Percentiles rank a stretch among this genome's conserved stretches.
These are phyloP conservation scores for Tetragnatha versicolor DNA, from an alignment of 1,140 invertebrate species.

Conservation along the genomic window DNA sequence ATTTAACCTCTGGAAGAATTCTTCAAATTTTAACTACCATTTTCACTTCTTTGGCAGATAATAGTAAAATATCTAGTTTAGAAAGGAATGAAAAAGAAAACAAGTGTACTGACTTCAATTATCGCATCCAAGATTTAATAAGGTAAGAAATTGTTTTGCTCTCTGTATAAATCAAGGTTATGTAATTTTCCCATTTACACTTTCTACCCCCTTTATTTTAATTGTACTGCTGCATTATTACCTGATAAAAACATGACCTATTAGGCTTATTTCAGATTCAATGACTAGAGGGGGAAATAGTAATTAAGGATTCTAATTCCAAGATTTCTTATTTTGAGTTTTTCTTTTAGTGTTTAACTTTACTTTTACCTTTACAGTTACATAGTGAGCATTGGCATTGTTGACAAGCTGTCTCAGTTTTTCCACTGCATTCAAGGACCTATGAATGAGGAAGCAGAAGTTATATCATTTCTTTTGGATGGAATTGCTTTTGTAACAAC, in stretches of 20 bases:
- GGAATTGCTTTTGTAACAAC: constrained; percentile 70
- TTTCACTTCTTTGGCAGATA: background rate
- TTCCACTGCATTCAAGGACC: constrained; percentile 72
- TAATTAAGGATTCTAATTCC: background rate
- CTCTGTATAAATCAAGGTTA: background rate
- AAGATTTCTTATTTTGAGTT: background rate
- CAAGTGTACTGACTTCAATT: constrained; percentile 28
- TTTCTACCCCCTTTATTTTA: too few relatives aligned
- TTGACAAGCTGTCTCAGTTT: constrained; percentile 73
- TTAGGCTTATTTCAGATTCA: too few relatives aligned
- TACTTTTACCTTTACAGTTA: constrained; percentile 67
- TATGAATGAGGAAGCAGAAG: constrained; percentile 69
- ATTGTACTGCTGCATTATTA: too few relatives aligned
- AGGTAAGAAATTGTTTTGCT: constrained; percentile 15
- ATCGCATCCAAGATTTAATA: constrained; percentile 40
- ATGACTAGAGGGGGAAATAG: too few relatives aligned
- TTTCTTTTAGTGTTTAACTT: background rate
- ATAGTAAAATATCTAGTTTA: background rate
- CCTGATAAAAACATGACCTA: too few relatives aligned
- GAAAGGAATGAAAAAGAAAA: constrained; percentile 17
- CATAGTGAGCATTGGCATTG: constrained; percentile 72
- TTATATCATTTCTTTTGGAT: constrained; percentile 68
- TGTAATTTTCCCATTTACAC: background rate
- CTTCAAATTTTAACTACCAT: constrained; percentile 23
- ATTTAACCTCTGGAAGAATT: constrained; percentile 33